These are phyloP conservation scores for Agrypnus murinus DNA, from an alignment of 2,888 invertebrate species.

Conservation along the genomic window DNA sequence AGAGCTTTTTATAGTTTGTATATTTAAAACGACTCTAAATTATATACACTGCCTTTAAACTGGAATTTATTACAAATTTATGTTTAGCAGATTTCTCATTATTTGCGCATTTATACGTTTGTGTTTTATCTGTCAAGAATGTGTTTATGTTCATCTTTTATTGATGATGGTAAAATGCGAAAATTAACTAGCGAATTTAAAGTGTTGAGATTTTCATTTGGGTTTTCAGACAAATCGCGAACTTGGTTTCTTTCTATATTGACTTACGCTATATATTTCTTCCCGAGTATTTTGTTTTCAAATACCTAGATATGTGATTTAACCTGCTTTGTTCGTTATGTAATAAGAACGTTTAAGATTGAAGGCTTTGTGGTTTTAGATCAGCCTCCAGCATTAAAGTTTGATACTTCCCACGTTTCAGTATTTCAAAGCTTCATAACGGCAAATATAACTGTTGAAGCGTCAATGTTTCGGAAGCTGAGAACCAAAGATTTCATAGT, in stretches of 20 bases:
- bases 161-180: constrained; percentile 15
- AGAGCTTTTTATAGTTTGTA: constrained; percentile 38
- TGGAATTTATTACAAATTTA: constrained; percentile 27
- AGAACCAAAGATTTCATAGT: too few relatives aligned
- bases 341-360: too few relatives aligned
- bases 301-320: too few relatives aligned
- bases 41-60: constrained; percentile 30
- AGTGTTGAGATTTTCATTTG: not conserved
- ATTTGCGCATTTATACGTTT: constrained; percentile 24
- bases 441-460: too few relatives aligned
- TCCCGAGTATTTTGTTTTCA: too few relatives aligned
- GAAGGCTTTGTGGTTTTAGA: too few relatives aligned
- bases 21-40: constrained; percentile 34
- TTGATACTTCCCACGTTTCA: too few relatives aligned
- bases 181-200: constrained; percentile 7
- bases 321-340: too few relatives aligned
- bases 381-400: too few relatives aligned
- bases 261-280: too few relatives aligned
- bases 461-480: too few relatives aligned
- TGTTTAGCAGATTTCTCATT: constrained; percentile 30
- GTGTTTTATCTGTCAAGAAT: constrained; percentile 29
- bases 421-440: too few relatives aligned
- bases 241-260: not conserved
- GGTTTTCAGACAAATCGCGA: not conserved
- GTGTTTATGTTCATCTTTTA: constrained; percentile 24